A percentile compares a stretch with the other conserved stretches of the same genome.
phyloP scores from a whole-genome alignment of 1,140 invertebrate species.

The Drosophila ficusphila region DNA sequence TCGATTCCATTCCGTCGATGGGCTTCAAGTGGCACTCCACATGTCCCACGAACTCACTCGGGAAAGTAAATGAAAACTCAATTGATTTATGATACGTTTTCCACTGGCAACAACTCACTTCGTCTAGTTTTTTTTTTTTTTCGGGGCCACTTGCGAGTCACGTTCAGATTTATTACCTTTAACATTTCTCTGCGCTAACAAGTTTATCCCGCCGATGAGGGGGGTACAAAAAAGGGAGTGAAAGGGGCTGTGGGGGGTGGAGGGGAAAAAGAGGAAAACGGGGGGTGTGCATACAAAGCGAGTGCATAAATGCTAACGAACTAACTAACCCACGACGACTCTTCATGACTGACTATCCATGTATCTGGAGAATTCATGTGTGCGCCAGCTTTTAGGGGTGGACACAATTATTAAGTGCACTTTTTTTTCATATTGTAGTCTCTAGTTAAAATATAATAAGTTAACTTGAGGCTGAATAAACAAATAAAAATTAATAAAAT shows the following conservation, averaged over 20 bases:
- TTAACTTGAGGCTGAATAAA: background rate
- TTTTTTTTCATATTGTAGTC: no score
- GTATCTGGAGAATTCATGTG: conserved; percentile 16
- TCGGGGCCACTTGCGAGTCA: conserved; percentile 32
- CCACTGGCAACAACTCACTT: conserved; percentile 5
- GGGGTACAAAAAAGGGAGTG: background rate
- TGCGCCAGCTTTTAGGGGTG: conserved; percentile 2
- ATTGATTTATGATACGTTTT: conserved; percentile 42
- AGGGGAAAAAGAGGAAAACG: background rate
- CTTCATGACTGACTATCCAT: conserved; percentile 22
- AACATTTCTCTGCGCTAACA: conserved; percentile 58
- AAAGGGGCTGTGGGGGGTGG: background rate
- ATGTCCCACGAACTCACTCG: conserved; percentile 1
- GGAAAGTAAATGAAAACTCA: conserved; percentile 34
- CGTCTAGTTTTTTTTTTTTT: background rate
- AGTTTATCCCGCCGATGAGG: conserved; percentile 29
- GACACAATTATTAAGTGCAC: background rate
- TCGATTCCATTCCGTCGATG: background rate
- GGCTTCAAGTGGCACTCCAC: conserved; percentile 8
- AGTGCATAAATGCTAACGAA: conserved; percentile 80
- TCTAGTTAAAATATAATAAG: no score
- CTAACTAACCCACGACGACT: conserved; percentile 75
- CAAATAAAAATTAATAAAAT: no score
- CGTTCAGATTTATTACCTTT: conserved; percentile 64
- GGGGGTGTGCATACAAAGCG: conserved; percentile 45